Evolutionary conservation across 2,113 vertebrate genomes (phyloP).

Genomic region (Heliornis fulica): DNA sequence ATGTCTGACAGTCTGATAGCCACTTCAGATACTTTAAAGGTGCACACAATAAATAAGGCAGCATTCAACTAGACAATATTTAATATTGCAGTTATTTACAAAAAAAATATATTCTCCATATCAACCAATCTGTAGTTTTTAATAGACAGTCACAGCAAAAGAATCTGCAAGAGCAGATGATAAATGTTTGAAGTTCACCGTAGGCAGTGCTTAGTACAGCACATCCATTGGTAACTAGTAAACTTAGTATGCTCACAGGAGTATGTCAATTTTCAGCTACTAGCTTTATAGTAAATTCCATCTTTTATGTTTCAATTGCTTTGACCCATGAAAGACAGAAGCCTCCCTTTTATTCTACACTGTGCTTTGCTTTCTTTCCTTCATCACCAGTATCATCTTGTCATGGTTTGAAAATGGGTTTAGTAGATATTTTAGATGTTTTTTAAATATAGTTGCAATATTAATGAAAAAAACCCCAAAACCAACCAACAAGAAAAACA

Average conservation of each 20-base stretch:
- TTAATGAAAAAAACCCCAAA: background rate
- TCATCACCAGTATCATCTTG: background rate
- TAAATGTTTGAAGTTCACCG: background rate
- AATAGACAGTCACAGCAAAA: background rate
- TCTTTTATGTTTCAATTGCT: background rate
- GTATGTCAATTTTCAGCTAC: background rate
- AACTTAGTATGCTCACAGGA: background rate
- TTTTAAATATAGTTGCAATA: background rate
- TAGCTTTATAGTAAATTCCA: background rate
- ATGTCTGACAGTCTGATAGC: background rate
- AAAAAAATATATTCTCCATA: background rate
- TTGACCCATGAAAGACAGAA: background rate
- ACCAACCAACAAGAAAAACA: accelerated
- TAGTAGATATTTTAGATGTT: background rate
- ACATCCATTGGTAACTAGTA: background rate
- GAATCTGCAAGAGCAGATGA: background rate
- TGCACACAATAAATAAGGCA: background rate
- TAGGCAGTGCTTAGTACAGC: background rate
- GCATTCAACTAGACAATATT: background rate
- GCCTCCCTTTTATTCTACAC: background rate
- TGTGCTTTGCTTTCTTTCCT: background rate
- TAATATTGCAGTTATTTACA: background rate
- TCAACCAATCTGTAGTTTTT: background rate
- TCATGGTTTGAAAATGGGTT: background rate
- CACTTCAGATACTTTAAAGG: background rate